A percentile compares a stretch with the other conserved stretches of the same genome.
These are phyloP conservation scores for Poecile montanus DNA, from an alignment of 2,797 vertebrate genomes.

Conservation along the genomic window DNA sequence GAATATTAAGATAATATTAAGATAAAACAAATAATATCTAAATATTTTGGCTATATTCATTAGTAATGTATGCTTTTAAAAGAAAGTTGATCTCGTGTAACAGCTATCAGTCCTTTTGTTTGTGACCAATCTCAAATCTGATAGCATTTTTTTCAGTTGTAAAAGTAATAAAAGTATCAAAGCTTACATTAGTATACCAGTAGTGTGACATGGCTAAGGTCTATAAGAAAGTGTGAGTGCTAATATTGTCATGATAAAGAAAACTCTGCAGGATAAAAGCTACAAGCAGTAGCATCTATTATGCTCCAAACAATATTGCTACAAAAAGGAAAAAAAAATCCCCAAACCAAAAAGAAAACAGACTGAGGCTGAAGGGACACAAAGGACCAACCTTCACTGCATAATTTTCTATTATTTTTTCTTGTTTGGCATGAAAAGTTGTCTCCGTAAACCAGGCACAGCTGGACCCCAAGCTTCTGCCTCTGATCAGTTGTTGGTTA, in stretches of 20 bases:
- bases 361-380: not conserved
- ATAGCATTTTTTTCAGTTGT: not conserved
- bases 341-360: not conserved
- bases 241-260: not conserved
- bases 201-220: not conserved
- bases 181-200: not conserved
- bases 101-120: not conserved
- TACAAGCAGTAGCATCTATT: not conserved
- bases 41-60: not conserved
- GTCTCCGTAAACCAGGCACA: not conserved
- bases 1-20: not conserved
- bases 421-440: not conserved
- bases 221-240: not conserved
- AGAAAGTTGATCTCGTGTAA: not conserved
- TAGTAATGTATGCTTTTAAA: not conserved
- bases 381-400: not conserved
- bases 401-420: not conserved
- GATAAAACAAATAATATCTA: not conserved
- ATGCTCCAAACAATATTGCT: not conserved
- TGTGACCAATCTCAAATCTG: not conserved
- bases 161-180: not conserved
- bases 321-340: not conserved
- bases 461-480: not conserved
- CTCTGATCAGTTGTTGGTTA: not conserved
- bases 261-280: not conserved